Conservation (phyloP, 2,797 vertebrate species). For the Thaleichthys pacificus region DNA sequence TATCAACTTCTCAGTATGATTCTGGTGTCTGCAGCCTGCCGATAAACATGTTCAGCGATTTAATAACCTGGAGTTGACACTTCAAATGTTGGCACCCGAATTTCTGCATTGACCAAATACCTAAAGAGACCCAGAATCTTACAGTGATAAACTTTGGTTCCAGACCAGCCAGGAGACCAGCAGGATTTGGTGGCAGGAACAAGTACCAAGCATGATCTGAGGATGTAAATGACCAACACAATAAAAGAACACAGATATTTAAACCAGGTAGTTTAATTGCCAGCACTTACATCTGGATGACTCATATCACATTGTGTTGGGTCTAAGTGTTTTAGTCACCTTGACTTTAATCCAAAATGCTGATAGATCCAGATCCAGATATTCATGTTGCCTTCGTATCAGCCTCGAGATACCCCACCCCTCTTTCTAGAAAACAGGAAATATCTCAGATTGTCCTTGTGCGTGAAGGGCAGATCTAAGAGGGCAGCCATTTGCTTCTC, state of each 20-base stretch:
- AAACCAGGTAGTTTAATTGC: background rate
- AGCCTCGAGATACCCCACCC: background rate
- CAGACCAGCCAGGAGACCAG: background rate
- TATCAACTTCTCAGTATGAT: background rate
- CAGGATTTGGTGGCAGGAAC: background rate
- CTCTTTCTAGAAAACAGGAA: background rate
- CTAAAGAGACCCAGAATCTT: background rate
- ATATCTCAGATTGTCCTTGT: constrained; percentile 3
- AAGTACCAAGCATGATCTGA: background rate
- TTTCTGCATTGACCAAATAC: too few relatives aligned
- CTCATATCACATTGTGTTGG: background rate
- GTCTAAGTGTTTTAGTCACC: background rate
- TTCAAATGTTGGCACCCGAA: background rate
- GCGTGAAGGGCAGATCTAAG: constrained; percentile 5
- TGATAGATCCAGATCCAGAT: background rate
- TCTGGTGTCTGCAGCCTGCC: background rate
- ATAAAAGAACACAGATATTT: background rate
- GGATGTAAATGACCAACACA: background rate
- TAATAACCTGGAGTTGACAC: background rate
- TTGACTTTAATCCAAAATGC: background rate
- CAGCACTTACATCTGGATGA: background rate
- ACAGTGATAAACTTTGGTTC: background rate
- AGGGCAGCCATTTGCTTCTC: background rate
- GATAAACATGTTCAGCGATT: background rate
- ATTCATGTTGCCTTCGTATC: background rate